A percentile compares a stretch with the other conserved stretches of the same genome.
phyloP scores from a whole-genome alignment of 2,113 vertebrate genomes.

The Oxyura jamaicensis region DNA sequence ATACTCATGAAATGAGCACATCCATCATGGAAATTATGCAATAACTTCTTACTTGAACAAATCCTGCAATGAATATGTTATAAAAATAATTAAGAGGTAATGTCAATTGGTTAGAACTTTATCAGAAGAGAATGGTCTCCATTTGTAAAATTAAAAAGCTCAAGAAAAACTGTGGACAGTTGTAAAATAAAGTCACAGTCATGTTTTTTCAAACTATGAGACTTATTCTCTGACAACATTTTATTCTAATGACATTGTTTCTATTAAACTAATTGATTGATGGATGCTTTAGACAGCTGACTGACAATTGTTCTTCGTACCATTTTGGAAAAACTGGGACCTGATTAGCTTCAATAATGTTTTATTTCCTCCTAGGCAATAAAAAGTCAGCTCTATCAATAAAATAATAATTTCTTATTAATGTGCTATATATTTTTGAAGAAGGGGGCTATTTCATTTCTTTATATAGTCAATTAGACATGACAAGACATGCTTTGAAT shows the following conservation, averaged over 20 bases:
- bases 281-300: conserved; percentile 12
- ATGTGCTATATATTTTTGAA: conserved; percentile 1
- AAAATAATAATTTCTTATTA: conserved; percentile 17
- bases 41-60: conserved; percentile 65
- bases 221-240: not conserved
- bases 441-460: conserved; percentile 10
- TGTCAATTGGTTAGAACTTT: not conserved
- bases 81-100: conserved; percentile 73
- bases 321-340: conserved; percentile 7
- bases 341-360: not conserved
- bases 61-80: conserved; percentile 64
- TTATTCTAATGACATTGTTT: conserved; percentile 42
- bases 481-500: conserved; percentile 28
- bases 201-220: conserved; percentile 20
- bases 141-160: conserved; percentile 43
- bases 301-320: not conserved
- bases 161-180: not conserved
- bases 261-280: conserved; percentile 22
- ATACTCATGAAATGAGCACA: conserved; percentile 71
- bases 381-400: not conserved
- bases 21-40: conserved; percentile 72
- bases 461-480: conserved; percentile 24
- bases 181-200: not conserved
- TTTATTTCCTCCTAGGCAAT: not conserved
- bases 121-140: conserved; percentile 1